Evolutionary conservation across 2,888 invertebrate species (phyloP).

Genomic region (Bugula neritina): DNA sequence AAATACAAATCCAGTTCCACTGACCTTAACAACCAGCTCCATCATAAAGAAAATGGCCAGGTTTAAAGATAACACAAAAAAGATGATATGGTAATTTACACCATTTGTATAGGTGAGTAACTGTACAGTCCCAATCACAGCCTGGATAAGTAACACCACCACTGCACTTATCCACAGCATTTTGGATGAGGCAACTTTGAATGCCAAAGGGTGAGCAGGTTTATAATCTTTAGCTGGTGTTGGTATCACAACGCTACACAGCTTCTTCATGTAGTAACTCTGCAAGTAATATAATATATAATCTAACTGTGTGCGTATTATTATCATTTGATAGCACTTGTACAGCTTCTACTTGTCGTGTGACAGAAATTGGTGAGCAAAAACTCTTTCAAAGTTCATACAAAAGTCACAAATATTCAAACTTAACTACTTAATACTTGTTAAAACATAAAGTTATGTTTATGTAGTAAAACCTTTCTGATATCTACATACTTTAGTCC

Average conservation of each 20-base stretch:
- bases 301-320: no score
- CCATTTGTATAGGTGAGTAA: neutral
- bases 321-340: no score
- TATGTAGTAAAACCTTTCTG: no score
- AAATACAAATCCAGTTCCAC: no score
- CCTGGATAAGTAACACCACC: neutral
- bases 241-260: constrained; percentile 3
- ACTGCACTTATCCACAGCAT: neutral
- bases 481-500: no score
- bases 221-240: neutral
- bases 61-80: constrained; percentile 35
- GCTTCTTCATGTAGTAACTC: neutral
- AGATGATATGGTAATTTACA: constrained; percentile 29
- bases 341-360: no score
- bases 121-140: neutral
- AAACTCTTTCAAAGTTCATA: no score
- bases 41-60: constrained; percentile 39
- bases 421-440: no score
- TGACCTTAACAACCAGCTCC: constrained; percentile 41
- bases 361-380: no score
- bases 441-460: no score
- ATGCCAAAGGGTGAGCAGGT: neutral
- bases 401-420: no score
- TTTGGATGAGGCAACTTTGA: neutral
- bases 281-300: neutral